These are phyloP conservation scores for Saimiri boliviensis DNA, from an alignment of 2,113 vertebrate species.

Conservation along the genomic window DNA sequence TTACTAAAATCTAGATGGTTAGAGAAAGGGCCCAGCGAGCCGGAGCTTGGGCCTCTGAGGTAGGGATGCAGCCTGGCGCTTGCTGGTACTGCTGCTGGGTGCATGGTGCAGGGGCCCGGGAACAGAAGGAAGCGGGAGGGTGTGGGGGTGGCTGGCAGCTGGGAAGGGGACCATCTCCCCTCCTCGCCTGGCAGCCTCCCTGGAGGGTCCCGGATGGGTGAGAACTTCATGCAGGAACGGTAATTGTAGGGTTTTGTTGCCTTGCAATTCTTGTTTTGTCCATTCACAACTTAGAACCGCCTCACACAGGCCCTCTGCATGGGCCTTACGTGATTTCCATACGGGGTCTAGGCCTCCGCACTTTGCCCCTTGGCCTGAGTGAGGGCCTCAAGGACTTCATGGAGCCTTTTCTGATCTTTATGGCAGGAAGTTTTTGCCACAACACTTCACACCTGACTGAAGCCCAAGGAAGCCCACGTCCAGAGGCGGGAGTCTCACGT, in stretches of 20 bases:
- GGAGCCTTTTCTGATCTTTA: slow-evolving; percentile 92
- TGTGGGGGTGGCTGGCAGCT: accelerated
- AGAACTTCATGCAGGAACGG: too few species aligned
- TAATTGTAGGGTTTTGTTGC: too few species aligned
- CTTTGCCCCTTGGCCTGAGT: not conserved
- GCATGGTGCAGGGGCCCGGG: too few species aligned
- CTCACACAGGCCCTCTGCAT: not conserved
- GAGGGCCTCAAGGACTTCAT: slow-evolving; percentile 90
- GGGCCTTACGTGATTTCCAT: accelerated
- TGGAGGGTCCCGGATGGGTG: not conserved
- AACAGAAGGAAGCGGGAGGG: not conserved
- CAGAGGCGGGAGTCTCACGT: slow-evolving; percentile 90
- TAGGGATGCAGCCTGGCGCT: not conserved
- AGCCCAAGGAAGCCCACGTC: slow-evolving; percentile 83
- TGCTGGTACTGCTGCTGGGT: not conserved
- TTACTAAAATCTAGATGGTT: not conserved
- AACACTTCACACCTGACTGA: slow-evolving; percentile 88
- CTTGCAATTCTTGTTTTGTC: not conserved
- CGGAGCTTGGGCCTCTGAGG: not conserved
- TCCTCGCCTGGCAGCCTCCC: not conserved
- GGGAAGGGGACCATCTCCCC: too few species aligned
- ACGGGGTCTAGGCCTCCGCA: not conserved
- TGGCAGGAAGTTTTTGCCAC: slow-evolving; percentile 93
- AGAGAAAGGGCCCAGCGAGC: not conserved
- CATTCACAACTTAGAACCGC: not conserved